Conservation (phyloP, 2,888 invertebrate genomes). For the Catotricha subobsoleta region DNA sequence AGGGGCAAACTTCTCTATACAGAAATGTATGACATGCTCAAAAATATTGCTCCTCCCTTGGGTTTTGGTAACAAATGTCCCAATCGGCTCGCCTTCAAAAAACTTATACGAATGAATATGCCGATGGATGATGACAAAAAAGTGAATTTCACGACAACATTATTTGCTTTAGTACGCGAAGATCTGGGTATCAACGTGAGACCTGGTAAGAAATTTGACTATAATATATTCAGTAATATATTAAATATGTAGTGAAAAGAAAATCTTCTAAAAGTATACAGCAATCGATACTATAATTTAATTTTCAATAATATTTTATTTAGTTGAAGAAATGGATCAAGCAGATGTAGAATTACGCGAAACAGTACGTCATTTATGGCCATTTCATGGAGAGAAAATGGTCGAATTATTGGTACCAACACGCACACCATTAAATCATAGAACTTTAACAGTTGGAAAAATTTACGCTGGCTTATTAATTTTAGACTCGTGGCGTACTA, state of each 20-base stretch:
- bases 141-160: constrained; percentile 95
- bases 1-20: constrained; percentile 81
- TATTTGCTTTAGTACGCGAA: constrained; percentile 97
- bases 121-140: constrained; percentile 90
- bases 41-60: constrained; percentile 98
- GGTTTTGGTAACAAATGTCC: constrained; percentile 99
- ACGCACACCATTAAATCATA: constrained; percentile 62
- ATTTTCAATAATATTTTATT: not conserved
- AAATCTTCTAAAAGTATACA: not conserved
- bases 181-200: constrained; percentile 98
- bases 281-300: too few relatives aligned
- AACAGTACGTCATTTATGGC: constrained; percentile 94
- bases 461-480: constrained; percentile 94
- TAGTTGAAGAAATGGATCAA: constrained; percentile 98
- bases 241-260: not conserved
- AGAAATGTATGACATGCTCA: constrained; percentile 99
- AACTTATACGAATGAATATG: constrained; percentile 99
- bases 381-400: constrained; percentile 94
- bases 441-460: constrained; percentile 94
- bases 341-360: constrained; percentile 90
- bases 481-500: constrained; percentile 90
- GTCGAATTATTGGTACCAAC: constrained; percentile 87
- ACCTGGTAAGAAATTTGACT: constrained; percentile 45
- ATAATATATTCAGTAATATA: not conserved
- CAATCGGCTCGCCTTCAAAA: constrained; percentile 96